Percentiles rank a stretch among this genome's conserved stretches.
Conservation (phyloP, 2,797 vertebrate species). For the Decapterus maruadsi region DNA sequence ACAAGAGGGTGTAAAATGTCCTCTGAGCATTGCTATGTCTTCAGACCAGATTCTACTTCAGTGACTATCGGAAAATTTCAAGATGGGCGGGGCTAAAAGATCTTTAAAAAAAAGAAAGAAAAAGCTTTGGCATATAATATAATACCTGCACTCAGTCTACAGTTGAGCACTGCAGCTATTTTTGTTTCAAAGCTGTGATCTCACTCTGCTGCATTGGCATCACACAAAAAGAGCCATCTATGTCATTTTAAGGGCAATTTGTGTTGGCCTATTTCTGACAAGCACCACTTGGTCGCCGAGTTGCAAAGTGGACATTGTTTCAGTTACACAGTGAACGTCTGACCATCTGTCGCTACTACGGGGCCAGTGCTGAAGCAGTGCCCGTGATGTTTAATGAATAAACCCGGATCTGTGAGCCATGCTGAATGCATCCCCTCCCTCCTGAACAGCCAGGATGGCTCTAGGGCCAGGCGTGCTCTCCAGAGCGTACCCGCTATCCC, state of each 20-base stretch:
- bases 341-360: constrained; percentile 42
- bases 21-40: too few relatives aligned
- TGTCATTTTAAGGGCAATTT: constrained; percentile 35
- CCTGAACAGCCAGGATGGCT: constrained; percentile 29
- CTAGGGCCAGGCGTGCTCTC: constrained; percentile 49
- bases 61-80: too few relatives aligned
- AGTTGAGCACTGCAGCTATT: not conserved
- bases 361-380: not conserved
- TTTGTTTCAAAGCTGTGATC: not conserved
- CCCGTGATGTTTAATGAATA: constrained; percentile 50
- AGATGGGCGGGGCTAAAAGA: too few relatives aligned
- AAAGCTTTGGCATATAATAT: too few relatives aligned
- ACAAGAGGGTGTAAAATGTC: too few relatives aligned
- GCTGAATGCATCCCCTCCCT: constrained; percentile 18
- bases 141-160: too few relatives aligned
- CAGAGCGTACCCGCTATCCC: constrained; percentile 48
- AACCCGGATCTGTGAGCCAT: not conserved
- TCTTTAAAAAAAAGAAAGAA: too few relatives aligned
- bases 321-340: constrained; percentile 7
- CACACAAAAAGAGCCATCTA: constrained; percentile 5
- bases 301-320: constrained; percentile 37
- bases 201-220: not conserved
- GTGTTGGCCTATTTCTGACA: constrained; percentile 29
- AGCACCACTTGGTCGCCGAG: constrained; percentile 25
- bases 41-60: too few relatives aligned